These are phyloP conservation scores for Loxodonta africana DNA, from an alignment of 2,113 vertebrate genomes.

Conservation along the genomic window DNA sequence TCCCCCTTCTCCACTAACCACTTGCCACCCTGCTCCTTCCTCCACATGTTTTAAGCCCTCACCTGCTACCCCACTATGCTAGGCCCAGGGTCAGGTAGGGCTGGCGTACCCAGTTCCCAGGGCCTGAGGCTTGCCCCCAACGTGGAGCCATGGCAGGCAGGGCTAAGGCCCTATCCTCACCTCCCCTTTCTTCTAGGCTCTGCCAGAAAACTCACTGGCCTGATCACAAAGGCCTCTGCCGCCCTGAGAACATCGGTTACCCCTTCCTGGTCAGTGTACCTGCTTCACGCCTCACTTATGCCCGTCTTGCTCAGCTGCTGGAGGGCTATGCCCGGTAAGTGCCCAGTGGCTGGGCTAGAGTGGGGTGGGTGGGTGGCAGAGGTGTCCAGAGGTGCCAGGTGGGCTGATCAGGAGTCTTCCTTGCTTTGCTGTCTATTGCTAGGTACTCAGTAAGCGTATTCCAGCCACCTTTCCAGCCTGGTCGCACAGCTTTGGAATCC, in stretches of 20 bases:
- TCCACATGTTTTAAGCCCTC: not conserved
- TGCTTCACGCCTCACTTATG: conserved; percentile 94
- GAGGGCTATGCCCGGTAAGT: conserved; percentile 97
- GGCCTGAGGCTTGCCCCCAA: not conserved
- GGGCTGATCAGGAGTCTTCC: not conserved
- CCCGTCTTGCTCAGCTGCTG: conserved; percentile 95
- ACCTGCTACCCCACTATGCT: not conserved
- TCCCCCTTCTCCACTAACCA: too few relatives aligned
- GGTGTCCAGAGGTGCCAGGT: accelerated
- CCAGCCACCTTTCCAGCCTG: conserved; percentile 97
- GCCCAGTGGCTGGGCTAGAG: not conserved
- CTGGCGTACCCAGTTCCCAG: not conserved
- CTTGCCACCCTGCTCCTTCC: not conserved
- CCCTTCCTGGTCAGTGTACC: conserved; percentile 98
- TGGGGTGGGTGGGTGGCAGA: not conserved
- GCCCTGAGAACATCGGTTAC: conserved; percentile 96
- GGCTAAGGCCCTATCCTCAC: not conserved
- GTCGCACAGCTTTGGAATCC: conserved; percentile 93
- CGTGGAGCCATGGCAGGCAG: not conserved
- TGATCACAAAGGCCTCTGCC: conserved; percentile 94
- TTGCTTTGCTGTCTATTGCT: not conserved
- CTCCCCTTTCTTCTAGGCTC: conserved; percentile 83
- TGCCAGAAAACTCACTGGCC: conserved; percentile 98
- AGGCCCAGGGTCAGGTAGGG: not conserved
- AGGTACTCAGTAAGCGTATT: conserved; percentile 98